Conservation (phyloP, 2,888 invertebrate species). For the Linnaemya vulpina region DNA sequence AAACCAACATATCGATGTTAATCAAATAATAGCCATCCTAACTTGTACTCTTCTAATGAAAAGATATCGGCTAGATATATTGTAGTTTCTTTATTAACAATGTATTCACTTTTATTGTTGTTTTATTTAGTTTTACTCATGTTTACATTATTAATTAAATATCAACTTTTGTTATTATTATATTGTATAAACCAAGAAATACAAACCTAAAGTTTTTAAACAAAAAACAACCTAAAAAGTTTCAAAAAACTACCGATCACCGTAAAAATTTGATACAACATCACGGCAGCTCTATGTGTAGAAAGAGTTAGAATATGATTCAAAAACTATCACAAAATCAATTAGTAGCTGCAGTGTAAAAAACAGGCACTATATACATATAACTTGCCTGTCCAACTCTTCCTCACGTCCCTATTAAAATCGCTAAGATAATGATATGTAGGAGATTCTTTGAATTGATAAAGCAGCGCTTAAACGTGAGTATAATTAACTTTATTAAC, state of each 20-base stretch:
- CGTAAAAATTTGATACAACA: slow-evolving; percentile 69
- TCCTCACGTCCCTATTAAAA: slow-evolving; percentile 68
- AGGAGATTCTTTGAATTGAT: slow-evolving; percentile 75
- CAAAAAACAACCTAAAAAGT: slow-evolving; percentile 73
- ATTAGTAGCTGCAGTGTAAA: slow-evolving; percentile 67
- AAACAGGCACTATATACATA: slow-evolving; percentile 62
- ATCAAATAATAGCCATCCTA: background rate
- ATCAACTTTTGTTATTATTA: slow-evolving; percentile 82
- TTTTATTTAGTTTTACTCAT: slow-evolving; percentile 73
- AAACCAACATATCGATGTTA: background rate
- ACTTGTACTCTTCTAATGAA: slow-evolving; percentile 6
- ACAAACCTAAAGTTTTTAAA: slow-evolving; percentile 71
- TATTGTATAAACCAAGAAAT: slow-evolving; percentile 76
- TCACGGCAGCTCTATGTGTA: slow-evolving; percentile 63
- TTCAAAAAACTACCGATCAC: slow-evolving; percentile 71
- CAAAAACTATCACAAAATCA: slow-evolving; percentile 70
- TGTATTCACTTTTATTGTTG: slow-evolving; percentile 66
- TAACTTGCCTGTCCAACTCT: slow-evolving; percentile 64
- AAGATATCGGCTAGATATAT: slow-evolving; percentile 24
- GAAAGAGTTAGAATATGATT: slow-evolving; percentile 71
- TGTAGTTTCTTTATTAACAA: slow-evolving; percentile 41
- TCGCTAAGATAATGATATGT: slow-evolving; percentile 72
- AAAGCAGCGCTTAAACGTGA: slow-evolving; percentile 77
- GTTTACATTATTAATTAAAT: slow-evolving; percentile 79
- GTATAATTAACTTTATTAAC: slow-evolving; percentile 75